These are phyloP conservation scores for Diadegma fenestrale DNA, from an alignment of 2,888 invertebrate species.

Conservation along the genomic window DNA sequence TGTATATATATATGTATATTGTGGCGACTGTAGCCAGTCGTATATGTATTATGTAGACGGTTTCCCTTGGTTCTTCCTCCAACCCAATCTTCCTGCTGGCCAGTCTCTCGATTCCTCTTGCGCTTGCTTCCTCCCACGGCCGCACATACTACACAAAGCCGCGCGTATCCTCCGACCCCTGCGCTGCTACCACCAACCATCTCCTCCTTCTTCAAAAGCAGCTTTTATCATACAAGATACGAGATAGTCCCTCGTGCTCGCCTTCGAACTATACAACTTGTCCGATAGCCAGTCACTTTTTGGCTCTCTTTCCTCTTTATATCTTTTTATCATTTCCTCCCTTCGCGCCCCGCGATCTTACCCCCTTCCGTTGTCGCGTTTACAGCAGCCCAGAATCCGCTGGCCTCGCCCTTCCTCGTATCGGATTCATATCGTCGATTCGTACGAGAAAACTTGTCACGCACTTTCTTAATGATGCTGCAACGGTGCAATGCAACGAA, in stretches of 20 bases:
- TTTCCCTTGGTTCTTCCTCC: slow-evolving; percentile 67
- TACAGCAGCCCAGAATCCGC: neutral
- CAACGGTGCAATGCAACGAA: too few relatives aligned
- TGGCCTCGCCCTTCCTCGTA: too few relatives aligned
- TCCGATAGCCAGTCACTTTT: slow-evolving; percentile 37
- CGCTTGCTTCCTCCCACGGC: slow-evolving; percentile 67
- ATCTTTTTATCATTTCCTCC: slow-evolving; percentile 40
- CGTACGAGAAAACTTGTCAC: too few relatives aligned
- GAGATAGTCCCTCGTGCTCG: slow-evolving; percentile 72
- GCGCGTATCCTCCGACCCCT: slow-evolving; percentile 44
- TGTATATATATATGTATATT: slow-evolving; percentile 54
- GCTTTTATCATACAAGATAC: slow-evolving; percentile 78
- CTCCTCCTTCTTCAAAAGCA: slow-evolving; percentile 29
- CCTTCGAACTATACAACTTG: slow-evolving; percentile 43
- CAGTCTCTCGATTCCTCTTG: slow-evolving; percentile 59
- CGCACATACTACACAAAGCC: slow-evolving; percentile 76
- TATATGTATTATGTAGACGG: slow-evolving; percentile 36
- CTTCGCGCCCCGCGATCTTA: neutral
- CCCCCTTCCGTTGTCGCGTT: neutral
- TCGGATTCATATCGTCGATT: too few relatives aligned
- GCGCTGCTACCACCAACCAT: slow-evolving; percentile 22
- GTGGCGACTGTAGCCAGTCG: slow-evolving; percentile 18
- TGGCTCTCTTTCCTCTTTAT: slow-evolving; percentile 15
- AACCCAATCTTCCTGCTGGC: slow-evolving; percentile 73
- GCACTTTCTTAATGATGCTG: too few relatives aligned